Evolutionary conservation across 2,888 invertebrate species (phyloP).

Genomic region (Dolichomitus sp.): DNA sequence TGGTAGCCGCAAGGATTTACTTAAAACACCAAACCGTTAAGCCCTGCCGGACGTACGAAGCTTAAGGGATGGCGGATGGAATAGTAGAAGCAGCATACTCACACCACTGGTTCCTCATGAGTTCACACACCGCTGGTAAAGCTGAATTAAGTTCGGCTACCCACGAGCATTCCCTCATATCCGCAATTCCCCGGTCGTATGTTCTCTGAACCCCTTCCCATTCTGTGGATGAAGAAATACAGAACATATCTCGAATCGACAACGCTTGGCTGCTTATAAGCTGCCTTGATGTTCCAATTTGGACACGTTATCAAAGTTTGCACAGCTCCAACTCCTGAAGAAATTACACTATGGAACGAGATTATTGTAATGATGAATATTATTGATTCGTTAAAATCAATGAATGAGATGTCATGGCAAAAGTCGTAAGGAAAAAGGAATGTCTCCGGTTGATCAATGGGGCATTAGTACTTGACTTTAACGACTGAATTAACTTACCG

Average conservation of each 20-base stretch:
- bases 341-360: not conserved
- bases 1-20: conserved; percentile 72
- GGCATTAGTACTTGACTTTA: too few species aligned
- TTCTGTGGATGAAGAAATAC: not conserved
- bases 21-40: conserved; percentile 73
- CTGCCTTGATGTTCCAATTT: conserved; percentile 18
- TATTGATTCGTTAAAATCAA: not conserved
- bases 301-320: conserved; percentile 19
- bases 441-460: too few species aligned
- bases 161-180: conserved; percentile 62
- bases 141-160: conserved; percentile 67
- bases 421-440: too few species aligned
- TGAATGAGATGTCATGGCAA: not conserved
- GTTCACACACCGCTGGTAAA: conserved; percentile 37
- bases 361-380: not conserved
- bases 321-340: not conserved
- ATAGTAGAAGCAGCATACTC: conserved; percentile 37
- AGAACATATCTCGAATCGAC: not conserved
- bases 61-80: conserved; percentile 68
- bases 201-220: conserved; percentile 9
- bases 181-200: conserved; percentile 53
- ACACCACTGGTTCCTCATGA: conserved; percentile 27
- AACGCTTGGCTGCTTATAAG: not conserved
- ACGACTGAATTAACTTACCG: too few species aligned
- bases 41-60: conserved; percentile 72